Conservation (phyloP, 2,113 vertebrate species). For the Eleginops maclovinus region DNA sequence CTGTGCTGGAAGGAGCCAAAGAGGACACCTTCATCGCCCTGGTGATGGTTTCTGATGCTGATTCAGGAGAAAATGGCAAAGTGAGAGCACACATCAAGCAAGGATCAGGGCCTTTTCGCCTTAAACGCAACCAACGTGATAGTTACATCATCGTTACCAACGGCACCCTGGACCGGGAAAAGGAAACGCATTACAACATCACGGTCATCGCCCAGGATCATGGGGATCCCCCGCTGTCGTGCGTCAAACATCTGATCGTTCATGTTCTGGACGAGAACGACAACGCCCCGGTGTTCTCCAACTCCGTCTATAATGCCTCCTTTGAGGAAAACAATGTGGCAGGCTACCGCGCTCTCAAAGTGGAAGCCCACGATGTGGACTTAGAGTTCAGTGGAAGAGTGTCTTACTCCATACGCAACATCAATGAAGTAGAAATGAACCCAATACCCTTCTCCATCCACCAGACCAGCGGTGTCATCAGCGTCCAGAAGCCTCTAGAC, state of each 20-base stretch:
- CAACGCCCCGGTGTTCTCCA: conserved; percentile 89
- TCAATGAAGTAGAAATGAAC: conserved; percentile 57
- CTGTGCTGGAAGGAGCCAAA: conserved; percentile 87
- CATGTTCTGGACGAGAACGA: conserved; percentile 91
- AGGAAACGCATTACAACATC: conserved; percentile 86
- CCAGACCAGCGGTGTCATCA: conserved; percentile 85
- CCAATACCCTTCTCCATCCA: conserved; percentile 82
- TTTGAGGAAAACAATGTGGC: conserved; percentile 87
- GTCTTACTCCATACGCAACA: conserved; percentile 86
- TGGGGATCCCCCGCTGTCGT: conserved; percentile 84
- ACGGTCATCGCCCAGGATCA: conserved; percentile 86
- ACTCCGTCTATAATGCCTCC: conserved; percentile 79
- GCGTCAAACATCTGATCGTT: conserved; percentile 85
- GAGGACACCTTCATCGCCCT: conserved; percentile 91
- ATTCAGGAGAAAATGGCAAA: conserved; percentile 88
- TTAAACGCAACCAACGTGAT: conserved; percentile 87
- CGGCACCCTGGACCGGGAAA: conserved; percentile 89
- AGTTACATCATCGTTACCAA: conserved; percentile 92
- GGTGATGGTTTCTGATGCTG: conserved; percentile 88
- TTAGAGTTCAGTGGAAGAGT: conserved; percentile 87
- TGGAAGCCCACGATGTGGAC: conserved; percentile 89
- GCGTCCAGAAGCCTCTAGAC: conserved; percentile 85
- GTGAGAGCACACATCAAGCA: conserved; percentile 85
- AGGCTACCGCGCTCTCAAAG: conserved; percentile 80
- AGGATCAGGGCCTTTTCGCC: conserved; percentile 86